Base-by-base conservation (phyloP, 2,797 vertebrate species). In the Mycteria americana region DNA sequence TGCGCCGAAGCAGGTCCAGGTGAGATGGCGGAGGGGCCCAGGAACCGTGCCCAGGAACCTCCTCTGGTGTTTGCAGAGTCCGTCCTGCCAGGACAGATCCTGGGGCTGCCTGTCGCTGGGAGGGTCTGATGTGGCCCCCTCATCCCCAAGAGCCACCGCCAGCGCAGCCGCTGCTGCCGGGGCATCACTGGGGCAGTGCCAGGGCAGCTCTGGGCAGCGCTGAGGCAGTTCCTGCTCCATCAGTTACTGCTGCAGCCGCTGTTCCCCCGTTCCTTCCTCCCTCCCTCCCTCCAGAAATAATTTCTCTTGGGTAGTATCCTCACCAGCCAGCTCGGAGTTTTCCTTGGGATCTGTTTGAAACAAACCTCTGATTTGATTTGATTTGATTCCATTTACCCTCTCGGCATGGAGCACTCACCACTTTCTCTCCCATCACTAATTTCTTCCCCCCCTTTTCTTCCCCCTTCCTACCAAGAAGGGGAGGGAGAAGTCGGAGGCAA, bases 161-260 rank as follows among this genome's bases (percentile, higher is more conserved):
- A 37, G 57, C 1, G 0, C 19, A 12, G 39, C 24, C 1, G 1
- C 62, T 60, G 56, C 57, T 28, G 39, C 41, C 1, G 3, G 59
- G 46, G 46, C 41, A 64, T 8, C 0, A 1, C 31, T 18, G 13
- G 56, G 63, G 23, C 51, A 73, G 4, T 3, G 5, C 10, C 4
- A 3, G 76, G 39, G 31, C 23, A 43, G 8, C 10, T 22, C 18
- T 39, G 14, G 35, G 59, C 89, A 48, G 31, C 19, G 12, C 18
- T 4, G 5, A 59, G 23, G 21, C 60, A 73, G 69, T 39, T 39
- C 39, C 14, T 7, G 70, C 67, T 74, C 48, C 68, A 27, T 33
- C 0, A 0, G 5, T 46, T 30, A 7, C n/a, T 65, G 60, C 56
- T 48, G 79, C 79, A 88, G 50, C 46, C 5, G 3, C 30, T 6